Conservation (phyloP, 2,113 vertebrate genomes). For the Shinisaurus crocodilurus region DNA sequence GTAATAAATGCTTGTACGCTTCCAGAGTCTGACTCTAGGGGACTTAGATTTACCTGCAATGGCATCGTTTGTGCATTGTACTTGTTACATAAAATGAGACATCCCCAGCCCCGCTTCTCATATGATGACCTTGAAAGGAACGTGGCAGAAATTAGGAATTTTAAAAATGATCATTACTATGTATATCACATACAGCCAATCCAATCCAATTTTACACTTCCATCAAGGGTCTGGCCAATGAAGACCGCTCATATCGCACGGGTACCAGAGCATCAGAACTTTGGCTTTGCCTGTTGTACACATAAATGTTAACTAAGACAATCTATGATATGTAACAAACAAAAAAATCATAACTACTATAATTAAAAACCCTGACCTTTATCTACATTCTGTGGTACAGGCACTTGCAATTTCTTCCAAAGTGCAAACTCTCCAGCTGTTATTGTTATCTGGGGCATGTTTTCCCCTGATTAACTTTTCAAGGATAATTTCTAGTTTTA, state of each 20-base stretch:
- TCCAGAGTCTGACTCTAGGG: not conserved
- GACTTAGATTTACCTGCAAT: not conserved
- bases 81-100: not conserved
- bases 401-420: constrained; percentile 31
- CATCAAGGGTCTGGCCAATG: constrained; percentile 15
- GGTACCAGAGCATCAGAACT: not conserved
- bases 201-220: not conserved
- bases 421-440: constrained; percentile 16
- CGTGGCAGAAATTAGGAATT: not conserved
- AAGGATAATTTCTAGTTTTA: constrained; percentile 47
- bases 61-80: not conserved
- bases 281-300: not conserved
- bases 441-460: constrained; percentile 5
- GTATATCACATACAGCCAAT: not conserved
- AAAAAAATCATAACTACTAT: constrained; percentile 15
- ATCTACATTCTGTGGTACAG: constrained; percentile 1
- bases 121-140: not conserved
- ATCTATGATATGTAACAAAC: constrained; percentile 24
- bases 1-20: not conserved
- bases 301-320: constrained; percentile 32
- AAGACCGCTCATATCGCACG: not conserved
- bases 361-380: constrained; percentile 55
- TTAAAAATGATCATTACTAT: constrained; percentile 18
- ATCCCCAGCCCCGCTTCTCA: not conserved
- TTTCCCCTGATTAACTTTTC: constrained; percentile 39